Base-by-base conservation (phyloP, 2,113 vertebrate species). In the Empidonax alnorum region DNA sequence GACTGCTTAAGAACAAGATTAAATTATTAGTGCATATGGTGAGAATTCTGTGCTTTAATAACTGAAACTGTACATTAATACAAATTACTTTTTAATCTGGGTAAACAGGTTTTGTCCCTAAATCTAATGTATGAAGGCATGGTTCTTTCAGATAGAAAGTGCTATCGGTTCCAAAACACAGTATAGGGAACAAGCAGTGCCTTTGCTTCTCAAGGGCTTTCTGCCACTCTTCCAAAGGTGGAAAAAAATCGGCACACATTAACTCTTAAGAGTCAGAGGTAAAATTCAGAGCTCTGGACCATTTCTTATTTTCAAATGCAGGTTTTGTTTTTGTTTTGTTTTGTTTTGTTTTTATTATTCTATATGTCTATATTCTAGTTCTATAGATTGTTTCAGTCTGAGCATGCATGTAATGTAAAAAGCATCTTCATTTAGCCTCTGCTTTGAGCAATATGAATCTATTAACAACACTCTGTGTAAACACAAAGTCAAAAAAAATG, bases 1-100 rank as follows among this genome's bases (percentile, higher is more conserved):
- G 93, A 74, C 89, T 96, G 66, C 95, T 97, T 92, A 97, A 94
- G 90, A 97, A 83, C 65, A 95, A 96, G 97, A 95, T 95, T 84
- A 95, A 98, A 76, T 94, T 97, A 93, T 97, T 95, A 65, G 55
- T 96, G 55, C 68, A 49, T 87, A 68, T 92, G 84, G 86, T 95
- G 89, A 85, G 74, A 95, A 90, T 81, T 91, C 72, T 93, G 28
- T 84, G 58, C 59, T 90, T 82, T 72, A 89, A 82, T 76, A 90
- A 86, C 75, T 65, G 68, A 90, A 75, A 78, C 14, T 53, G 28
- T 39, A 37, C 30, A 46, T 74, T 49, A 55, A 93, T 84, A 49
- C 61, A 86, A 89, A 89, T 87, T 78, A 50, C 49, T 67, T 93
- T 71, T 86, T 89, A 85, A 94, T 90, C 79, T 81, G 63, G 20